These are phyloP conservation scores for Acanthopagrus latus DNA, from an alignment of 2,797 vertebrate species.

Conservation along the genomic window DNA sequence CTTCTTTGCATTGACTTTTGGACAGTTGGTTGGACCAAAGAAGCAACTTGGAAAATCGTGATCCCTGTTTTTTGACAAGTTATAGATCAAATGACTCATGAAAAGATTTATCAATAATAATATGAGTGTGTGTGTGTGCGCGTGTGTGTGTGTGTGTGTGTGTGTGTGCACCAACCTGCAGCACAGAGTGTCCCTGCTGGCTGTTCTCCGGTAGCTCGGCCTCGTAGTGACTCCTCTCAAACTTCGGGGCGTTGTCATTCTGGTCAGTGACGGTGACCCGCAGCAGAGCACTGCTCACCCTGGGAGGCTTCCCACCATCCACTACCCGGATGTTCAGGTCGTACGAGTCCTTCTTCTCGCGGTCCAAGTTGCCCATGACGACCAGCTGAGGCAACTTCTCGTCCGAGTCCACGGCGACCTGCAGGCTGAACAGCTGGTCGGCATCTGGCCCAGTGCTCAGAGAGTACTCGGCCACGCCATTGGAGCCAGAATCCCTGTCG, in stretches of 20 bases:
- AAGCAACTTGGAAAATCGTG: no score
- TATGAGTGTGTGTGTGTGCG: background rate
- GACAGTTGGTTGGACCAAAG: no score
- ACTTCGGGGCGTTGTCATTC: constrained; percentile 96
- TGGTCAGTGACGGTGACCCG: constrained; percentile 95
- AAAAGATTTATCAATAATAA: no score
- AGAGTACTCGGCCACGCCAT: constrained; percentile 93
- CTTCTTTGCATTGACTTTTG: no score
- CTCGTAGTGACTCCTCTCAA: constrained; percentile 92
- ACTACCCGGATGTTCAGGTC: constrained; percentile 96
- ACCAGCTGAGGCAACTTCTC: constrained; percentile 97
- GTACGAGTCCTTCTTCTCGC: constrained; percentile 96
- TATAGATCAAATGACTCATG: no score
- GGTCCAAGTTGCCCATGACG: constrained; percentile 94
- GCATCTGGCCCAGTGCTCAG: constrained; percentile 89
- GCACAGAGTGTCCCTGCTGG: constrained; percentile 93
- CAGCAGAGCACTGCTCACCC: constrained; percentile 94
- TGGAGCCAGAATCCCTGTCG: constrained; percentile 91
- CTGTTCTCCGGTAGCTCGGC: constrained; percentile 95
- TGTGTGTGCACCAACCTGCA: constrained; percentile 87
- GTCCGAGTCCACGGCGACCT: constrained; percentile 92
- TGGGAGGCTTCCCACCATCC: constrained; percentile 90
- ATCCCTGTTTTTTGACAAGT: no score
- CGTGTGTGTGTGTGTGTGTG: background rate
- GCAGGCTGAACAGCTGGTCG: constrained; percentile 92